phyloP scores from a whole-genome alignment of 2,888 invertebrate genomes.

The Choreutis nemorana region DNA sequence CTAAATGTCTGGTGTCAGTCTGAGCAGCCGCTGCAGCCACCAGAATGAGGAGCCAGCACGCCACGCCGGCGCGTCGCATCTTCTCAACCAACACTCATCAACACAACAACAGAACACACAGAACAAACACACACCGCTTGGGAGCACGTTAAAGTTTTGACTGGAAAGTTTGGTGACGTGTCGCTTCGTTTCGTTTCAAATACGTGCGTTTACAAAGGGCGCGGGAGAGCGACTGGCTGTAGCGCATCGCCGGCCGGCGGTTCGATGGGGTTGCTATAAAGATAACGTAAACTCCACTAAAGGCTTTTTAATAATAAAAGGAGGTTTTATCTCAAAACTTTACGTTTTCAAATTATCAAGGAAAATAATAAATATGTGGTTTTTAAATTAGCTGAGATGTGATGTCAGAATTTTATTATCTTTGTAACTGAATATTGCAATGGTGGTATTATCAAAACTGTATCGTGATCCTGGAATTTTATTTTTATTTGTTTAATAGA shows the following conservation, averaged over 20 bases:
- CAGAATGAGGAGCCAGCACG: slow-evolving; percentile 47
- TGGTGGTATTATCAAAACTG: too few relatives aligned
- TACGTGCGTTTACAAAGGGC: slow-evolving; percentile 17
- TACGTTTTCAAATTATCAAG: too few relatives aligned
- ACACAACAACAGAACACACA: slow-evolving; percentile 36
- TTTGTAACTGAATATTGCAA: too few relatives aligned
- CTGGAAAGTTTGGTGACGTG: slow-evolving; percentile 33
- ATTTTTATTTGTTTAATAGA: too few relatives aligned
- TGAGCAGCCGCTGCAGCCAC: slow-evolving; percentile 39
- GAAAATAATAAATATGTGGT: too few relatives aligned
- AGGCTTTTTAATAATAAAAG: too few relatives aligned
- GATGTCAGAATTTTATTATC: too few relatives aligned
- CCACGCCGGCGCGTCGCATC: slow-evolving; percentile 57
- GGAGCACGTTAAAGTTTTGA: slow-evolving; percentile 28
- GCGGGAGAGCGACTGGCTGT: slow-evolving; percentile 37
- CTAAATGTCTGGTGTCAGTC: slow-evolving; percentile 50
- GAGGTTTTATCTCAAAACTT: too few relatives aligned
- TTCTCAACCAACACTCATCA: slow-evolving; percentile 51
- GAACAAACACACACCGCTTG: slow-evolving; percentile 20
- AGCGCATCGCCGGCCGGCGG: slow-evolving; percentile 18
- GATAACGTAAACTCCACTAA: too few relatives aligned
- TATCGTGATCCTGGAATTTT: too few relatives aligned
- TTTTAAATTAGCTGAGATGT: too few relatives aligned
- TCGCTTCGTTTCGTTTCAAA: slow-evolving; percentile 16
- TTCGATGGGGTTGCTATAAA: slow-evolving; percentile 32